Evolutionary conservation across 2,888 invertebrate genomes (phyloP).

Genomic region (Exephanes ischioxanthus): DNA sequence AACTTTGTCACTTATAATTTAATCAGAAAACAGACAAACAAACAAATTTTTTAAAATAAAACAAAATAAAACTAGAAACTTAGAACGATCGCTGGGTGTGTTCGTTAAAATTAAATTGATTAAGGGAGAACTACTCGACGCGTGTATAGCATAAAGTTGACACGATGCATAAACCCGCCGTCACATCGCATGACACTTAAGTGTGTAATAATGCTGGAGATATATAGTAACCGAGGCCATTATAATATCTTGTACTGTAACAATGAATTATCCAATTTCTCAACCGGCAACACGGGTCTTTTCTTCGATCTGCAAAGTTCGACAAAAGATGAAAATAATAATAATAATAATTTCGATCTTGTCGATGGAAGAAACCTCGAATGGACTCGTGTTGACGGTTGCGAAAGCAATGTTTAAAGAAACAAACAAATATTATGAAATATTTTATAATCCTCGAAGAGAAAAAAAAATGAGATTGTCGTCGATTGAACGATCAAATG

Average conservation of each 20-base stretch:
- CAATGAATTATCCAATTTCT: constrained; percentile 64
- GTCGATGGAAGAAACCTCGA: constrained; percentile 29
- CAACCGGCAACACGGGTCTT: constrained; percentile 46
- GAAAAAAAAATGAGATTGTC: constrained; percentile 6
- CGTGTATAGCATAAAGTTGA: constrained; percentile 12
- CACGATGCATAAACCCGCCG: constrained; percentile 31
- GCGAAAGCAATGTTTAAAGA: constrained; percentile 38
- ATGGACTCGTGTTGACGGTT: constrained; percentile 50
- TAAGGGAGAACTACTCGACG: constrained; percentile 33
- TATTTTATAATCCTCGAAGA: constrained; percentile 62
- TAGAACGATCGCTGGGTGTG: constrained; percentile 47
- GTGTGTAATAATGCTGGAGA: constrained; percentile 66
- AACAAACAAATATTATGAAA: constrained; percentile 51
- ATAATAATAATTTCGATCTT: constrained; percentile 23
- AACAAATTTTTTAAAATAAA: not conserved
- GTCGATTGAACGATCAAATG: constrained; percentile 45
- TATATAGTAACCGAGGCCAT: constrained; percentile 76
- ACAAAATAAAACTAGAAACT: constrained; percentile 27
- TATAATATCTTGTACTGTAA: constrained; percentile 79
- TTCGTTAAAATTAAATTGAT: constrained; percentile 61
- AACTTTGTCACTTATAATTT: constrained; percentile 38
- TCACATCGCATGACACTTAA: constrained; percentile 19
- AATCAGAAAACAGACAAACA: constrained; percentile 8
- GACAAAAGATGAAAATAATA: constrained; percentile 1
- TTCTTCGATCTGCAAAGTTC: constrained; percentile 24